Conservation (phyloP, 1,140 invertebrate species). For the Panulirus ornatus region DNA sequence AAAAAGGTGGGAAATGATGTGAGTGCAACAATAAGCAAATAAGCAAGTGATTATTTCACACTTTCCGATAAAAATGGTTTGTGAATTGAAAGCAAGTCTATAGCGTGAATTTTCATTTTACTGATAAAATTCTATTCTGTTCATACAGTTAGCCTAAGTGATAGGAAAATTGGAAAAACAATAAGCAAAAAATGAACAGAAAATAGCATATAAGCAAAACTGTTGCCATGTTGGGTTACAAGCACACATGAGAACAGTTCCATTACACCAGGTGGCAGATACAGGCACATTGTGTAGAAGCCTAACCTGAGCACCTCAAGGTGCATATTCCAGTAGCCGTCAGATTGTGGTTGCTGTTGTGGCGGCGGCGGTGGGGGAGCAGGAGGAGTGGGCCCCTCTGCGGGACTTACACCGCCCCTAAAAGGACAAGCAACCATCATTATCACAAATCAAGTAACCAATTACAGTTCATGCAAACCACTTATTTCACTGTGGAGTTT, state of each 20-base stretch:
- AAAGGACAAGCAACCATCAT: neutral
- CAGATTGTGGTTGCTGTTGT: conserved; percentile 77
- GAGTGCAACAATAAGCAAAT: too few relatives aligned
- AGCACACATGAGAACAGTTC: neutral
- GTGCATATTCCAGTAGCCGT: conserved; percentile 78
- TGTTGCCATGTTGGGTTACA: neutral
- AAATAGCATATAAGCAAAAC: too few relatives aligned
- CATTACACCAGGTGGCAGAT: neutral
- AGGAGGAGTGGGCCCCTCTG: conserved; percentile 66
- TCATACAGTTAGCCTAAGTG: neutral
- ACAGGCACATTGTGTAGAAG: conserved; percentile 67
- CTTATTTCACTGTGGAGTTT: neutral
- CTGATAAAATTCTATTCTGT: neutral
- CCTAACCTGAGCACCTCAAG: conserved; percentile 77
- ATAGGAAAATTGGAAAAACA: too few relatives aligned
- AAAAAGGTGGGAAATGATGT: neutral
- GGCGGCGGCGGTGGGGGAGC: conserved; percentile 77
- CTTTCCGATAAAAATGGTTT: neutral
- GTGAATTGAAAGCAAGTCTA: neutral
- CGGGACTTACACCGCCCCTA: conserved; percentile 65
- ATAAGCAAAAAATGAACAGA: too few relatives aligned
- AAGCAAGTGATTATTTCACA: too few relatives aligned
- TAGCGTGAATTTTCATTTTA: neutral
- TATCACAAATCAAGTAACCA: neutral
- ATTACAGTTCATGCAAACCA: neutral